phyloP scores from a whole-genome alignment of 2,888 invertebrate genomes.

The Drosophila atripex region DNA sequence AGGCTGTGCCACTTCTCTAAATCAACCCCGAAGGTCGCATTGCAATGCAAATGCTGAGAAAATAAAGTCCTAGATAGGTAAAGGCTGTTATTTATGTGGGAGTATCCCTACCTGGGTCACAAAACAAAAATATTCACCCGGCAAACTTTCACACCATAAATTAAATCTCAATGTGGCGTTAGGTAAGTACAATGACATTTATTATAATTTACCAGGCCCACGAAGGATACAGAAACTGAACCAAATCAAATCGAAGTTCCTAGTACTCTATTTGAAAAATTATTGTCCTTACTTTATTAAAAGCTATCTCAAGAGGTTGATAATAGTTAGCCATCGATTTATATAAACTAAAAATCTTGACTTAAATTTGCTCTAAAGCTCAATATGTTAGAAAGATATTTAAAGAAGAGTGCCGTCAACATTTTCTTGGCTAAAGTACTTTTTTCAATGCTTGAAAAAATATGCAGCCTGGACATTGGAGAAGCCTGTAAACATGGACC shows the following conservation, averaged over 20 bases:
- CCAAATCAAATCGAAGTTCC: slow-evolving; percentile 8
- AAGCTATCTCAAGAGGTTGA: neutral
- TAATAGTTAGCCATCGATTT: too few relatives aligned
- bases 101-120: slow-evolving; percentile 7
- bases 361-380: neutral
- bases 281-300: neutral
- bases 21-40: slow-evolving; percentile 25
- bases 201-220: slow-evolving; percentile 72
- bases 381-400: neutral
- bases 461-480: slow-evolving; percentile 47
- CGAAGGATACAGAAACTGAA: slow-evolving; percentile 4
- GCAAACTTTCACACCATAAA: slow-evolving; percentile 70
- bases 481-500: slow-evolving; percentile 64
- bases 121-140: slow-evolving; percentile 31
- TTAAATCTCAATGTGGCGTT: slow-evolving; percentile 68
- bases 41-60: slow-evolving; percentile 26
- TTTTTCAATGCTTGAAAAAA: slow-evolving; percentile 7
- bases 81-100: slow-evolving; percentile 24
- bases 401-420: neutral
- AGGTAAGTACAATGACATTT: slow-evolving; percentile 72
- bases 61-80: slow-evolving; percentile 5
- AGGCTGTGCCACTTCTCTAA: neutral
- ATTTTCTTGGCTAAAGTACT: neutral
- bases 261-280: neutral
- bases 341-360: too few relatives aligned